Base-by-base conservation (phyloP, 2,888 invertebrate species). In the Troides aeacus region DNA sequence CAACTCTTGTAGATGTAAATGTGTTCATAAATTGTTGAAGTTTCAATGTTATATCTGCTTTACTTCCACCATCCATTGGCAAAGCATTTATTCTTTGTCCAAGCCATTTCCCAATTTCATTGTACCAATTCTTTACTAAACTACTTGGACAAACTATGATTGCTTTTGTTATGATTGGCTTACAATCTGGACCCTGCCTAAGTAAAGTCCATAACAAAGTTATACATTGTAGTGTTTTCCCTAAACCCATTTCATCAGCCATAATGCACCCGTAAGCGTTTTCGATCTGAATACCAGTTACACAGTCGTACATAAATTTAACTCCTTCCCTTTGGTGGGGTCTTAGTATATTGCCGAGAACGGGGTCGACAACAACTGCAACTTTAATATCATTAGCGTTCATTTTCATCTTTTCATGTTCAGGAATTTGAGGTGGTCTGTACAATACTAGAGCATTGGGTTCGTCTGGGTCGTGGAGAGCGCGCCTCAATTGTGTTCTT, bases 291-390 rank as follows among this genome's bases (percentile, higher is more conserved):
- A 94, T 93, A 1, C 99, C 99, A 12, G 97, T 98, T 4, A 99
- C 99, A 91, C 99, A 99, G 84, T 99, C 99, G 83, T 98, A 99
- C 99, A 99, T 99, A 84, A 99, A 99, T 83, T 97, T 97, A 0
- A 99, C 99, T 53, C 99, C 99, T 83, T 99, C 99, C 74, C 99
- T 94, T 86, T 99, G 99, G 95, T 99, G 99, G 0, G 99, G 99
- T 63, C 99, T 93, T 4, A 99, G 90, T 70, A 99, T 94, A 82
- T 97, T 97, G 21, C 97, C 96, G 3, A 99, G 91, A 1, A 96
- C 84, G 0, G 99, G 99, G 93, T 99, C 99, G 0, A 99, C 99
- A 0, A 99, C 99, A 2, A 99, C 98, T 84, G 99, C 99, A 0
- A 99, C 99, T 82, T 94, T 93, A 15, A 94, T 85, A 72, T 94